Evolutionary conservation across 2,797 vertebrate genomes (phyloP).

Genomic region (Parauchenoglanis punctatus): DNA sequence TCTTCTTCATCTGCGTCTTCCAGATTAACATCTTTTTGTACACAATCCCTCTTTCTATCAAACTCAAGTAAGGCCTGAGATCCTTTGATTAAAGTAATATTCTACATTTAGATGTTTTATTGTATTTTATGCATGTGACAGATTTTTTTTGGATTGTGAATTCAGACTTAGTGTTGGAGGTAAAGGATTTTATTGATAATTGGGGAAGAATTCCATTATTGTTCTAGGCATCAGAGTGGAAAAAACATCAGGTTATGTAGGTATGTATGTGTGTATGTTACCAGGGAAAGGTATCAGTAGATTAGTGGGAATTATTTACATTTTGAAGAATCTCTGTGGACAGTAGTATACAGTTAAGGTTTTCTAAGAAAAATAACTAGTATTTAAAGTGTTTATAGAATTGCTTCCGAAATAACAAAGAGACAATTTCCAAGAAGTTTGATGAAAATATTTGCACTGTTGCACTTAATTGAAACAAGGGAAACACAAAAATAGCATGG

Average conservation of each 20-base stretch:
- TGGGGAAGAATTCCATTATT: not conserved
- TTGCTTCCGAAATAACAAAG: too few relatives aligned
- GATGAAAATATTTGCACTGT: too few relatives aligned
- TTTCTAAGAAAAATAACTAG: too few relatives aligned
- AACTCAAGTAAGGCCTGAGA: slow-evolving; percentile 85
- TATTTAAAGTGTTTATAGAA: too few relatives aligned
- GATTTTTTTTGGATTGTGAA: not conserved
- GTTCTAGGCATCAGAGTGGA: not conserved
- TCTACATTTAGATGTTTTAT: not conserved
- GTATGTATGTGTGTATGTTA: too few relatives aligned
- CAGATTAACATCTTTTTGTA: slow-evolving; percentile 99
- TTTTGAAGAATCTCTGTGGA: not conserved
- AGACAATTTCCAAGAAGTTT: too few relatives aligned
- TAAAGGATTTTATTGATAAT: not conserved
- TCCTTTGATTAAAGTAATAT: not conserved
- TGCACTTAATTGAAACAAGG: too few relatives aligned
- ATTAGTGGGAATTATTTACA: not conserved
- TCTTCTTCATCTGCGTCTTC: slow-evolving; percentile 98
- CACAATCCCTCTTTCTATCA: slow-evolving; percentile 93
- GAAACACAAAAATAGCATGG: too few relatives aligned
- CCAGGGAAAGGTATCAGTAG: not conserved
- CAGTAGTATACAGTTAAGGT: not conserved
- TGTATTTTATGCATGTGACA: not conserved
- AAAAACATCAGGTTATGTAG: not conserved
- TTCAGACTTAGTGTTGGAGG: not conserved